phyloP scores from a whole-genome alignment of 1,140 invertebrate species.

The Latrodectus geometricus region DNA sequence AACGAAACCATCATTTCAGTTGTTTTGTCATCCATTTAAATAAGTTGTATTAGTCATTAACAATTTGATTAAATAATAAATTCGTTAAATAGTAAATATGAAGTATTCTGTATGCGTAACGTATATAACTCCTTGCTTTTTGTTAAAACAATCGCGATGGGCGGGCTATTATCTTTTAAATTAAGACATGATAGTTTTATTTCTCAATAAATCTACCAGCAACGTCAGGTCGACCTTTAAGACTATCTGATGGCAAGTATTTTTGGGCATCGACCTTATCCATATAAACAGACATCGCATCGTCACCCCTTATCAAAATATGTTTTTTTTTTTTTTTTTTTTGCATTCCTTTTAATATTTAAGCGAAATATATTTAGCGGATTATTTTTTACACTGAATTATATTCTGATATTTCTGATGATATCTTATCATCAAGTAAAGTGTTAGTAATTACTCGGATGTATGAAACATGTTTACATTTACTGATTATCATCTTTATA shows the following conservation, averaged over 20 bases:
- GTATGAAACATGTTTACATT: background rate
- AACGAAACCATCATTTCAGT: too few species aligned
- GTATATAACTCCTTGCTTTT: background rate
- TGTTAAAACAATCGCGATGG: background rate
- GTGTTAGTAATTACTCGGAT: background rate
- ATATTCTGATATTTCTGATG: background rate
- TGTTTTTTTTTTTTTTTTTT: background rate
- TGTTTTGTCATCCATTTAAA: too few species aligned
- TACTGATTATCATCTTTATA: background rate
- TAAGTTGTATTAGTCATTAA: background rate
- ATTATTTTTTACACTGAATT: background rate
- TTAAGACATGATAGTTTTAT: background rate
- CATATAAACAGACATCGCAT: constrained; percentile 23
- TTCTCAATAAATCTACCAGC: background rate
- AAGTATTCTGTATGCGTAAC: background rate
- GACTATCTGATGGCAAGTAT: constrained; percentile 20
- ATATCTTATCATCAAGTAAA: background rate
- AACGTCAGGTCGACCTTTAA: background rate
- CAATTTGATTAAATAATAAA: background rate
- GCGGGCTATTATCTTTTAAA: background rate
- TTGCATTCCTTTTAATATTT: constrained; percentile 30
- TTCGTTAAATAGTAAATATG: too few species aligned
- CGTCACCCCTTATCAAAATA: constrained; percentile 10
- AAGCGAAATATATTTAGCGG: background rate
- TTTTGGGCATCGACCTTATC: constrained; percentile 45